Percentiles rank a stretch among this genome's conserved stretches.
phyloP scores from a whole-genome alignment of 2,888 invertebrate genomes.

The Rhagonycha lutea region DNA sequence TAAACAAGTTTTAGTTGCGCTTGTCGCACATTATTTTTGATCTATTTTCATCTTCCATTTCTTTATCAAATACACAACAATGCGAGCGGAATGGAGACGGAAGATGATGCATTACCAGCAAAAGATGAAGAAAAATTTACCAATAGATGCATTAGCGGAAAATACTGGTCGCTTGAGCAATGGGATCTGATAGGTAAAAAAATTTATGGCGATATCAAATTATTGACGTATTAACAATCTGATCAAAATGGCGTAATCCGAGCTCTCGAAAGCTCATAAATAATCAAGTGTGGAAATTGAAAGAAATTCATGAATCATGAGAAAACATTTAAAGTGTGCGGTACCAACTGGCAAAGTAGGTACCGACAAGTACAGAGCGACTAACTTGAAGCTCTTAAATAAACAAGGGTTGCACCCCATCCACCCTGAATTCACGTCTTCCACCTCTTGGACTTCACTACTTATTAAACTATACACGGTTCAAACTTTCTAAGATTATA shows the following conservation, averaged over 20 bases:
- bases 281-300: slow-evolving; percentile 5
- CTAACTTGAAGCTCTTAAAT: slow-evolving; percentile 40
- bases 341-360: slow-evolving; percentile 39
- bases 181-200: slow-evolving; percentile 30
- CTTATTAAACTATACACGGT: slow-evolving; percentile 37
- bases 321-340: slow-evolving; percentile 29
- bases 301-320: slow-evolving; percentile 35
- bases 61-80: neutral
- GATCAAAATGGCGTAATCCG: neutral
- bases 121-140: slow-evolving; percentile 15
- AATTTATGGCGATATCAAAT: slow-evolving; percentile 30
- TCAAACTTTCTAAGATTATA: slow-evolving; percentile 3
- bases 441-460: slow-evolving; percentile 30
- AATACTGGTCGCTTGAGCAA: slow-evolving; percentile 34
- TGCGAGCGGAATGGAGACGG: slow-evolving; percentile 15
- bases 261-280: neutral
- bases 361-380: slow-evolving; percentile 40
- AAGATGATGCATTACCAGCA: slow-evolving; percentile 2
- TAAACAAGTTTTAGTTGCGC: slow-evolving; percentile 53
- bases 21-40: slow-evolving; percentile 38
- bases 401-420: slow-evolving; percentile 37
- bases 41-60: slow-evolving; percentile 14
- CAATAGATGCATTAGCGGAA: slow-evolving; percentile 36
- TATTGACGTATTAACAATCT: slow-evolving; percentile 26
- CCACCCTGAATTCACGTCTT: slow-evolving; percentile 28